Conservation (phyloP, 1,140 invertebrate species). For the Diorhabda sublineata region DNA sequence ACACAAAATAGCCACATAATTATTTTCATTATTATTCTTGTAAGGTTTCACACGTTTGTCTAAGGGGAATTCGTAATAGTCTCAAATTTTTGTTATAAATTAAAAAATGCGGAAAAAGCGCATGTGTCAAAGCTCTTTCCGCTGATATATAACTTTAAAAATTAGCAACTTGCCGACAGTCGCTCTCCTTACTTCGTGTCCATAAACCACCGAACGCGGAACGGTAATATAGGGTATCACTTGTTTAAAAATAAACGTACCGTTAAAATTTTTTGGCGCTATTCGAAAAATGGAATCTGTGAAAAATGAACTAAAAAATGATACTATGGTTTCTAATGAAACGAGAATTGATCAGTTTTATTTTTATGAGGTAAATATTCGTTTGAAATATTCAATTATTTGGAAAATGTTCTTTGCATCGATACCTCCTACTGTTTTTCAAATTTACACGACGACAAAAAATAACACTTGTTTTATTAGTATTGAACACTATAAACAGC, state of each 20-base stretch:
- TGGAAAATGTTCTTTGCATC: too few species aligned
- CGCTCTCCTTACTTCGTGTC: not conserved
- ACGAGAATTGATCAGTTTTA: not conserved
- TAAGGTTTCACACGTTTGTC: too few species aligned
- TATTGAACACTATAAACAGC: too few species aligned
- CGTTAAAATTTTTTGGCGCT: not conserved
- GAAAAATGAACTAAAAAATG: not conserved
- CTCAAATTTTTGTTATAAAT: too few species aligned
- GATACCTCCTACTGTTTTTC: too few species aligned
- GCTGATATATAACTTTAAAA: constrained; percentile 3
- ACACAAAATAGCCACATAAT: too few species aligned
- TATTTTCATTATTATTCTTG: too few species aligned
- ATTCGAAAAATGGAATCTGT: not conserved
- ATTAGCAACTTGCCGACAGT: not conserved
- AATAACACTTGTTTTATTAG: too few species aligned
- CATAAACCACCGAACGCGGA: not conserved
- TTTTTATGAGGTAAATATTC: constrained; percentile 1
- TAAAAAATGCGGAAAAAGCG: not conserved
- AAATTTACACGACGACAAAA: too few species aligned
- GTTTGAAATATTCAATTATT: not conserved
- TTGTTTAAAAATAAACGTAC: not conserved
- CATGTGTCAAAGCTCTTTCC: not conserved
- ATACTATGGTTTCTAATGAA: not conserved
- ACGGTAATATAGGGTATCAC: not conserved
- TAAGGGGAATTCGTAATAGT: too few species aligned